Evolutionary conservation across 1,140 invertebrate genomes (phyloP), one percentile per base, ranked within the genome.

Genomic region (Rhagoletis pomonella): DNA sequence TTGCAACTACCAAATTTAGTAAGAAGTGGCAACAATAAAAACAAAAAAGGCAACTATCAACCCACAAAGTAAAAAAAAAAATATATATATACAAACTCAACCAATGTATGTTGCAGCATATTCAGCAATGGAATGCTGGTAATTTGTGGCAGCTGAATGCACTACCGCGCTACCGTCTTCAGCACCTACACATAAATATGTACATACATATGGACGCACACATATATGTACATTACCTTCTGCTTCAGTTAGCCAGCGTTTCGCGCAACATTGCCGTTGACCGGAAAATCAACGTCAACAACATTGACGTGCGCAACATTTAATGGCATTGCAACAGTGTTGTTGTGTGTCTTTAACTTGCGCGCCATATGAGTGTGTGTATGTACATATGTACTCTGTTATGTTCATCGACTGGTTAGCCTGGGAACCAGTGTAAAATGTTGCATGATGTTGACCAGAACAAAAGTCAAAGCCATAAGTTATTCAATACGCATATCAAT

Each of bases 241-340:
- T 47, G 47, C 73, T 14, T 17, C 47, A 81, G 73, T 81, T 50
- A 81, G 17, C 47, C 17, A 47, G 73, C 47, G 73, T 81, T 17
- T 50, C 47, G 44, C 73, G 47, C n/a, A 86, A 12, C 19, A 19
- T 17, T 44, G 86, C 64, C 44, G 19, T 86, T 69, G 62, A 86
- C 86, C 62, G 60, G 65, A 69, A 86, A 65, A 69, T 69, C 65
- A 69, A 67, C 86, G 86, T 86, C 86, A 69, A 86, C 86, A 67
- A 42, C 10, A 67, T 86, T 55, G 73, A 81, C 73, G 10, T 81
- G 44, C n/a, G 73, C 73, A 81, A 81, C 47, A 81, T 81, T 81
- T 29, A 81, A 81, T 81, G 73, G 73, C 47, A 19, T 17, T 14
- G 9, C 69, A 77, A 42, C 69, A 5, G 10, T 77, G 29, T 10